Evolutionary conservation across 2,113 vertebrate genomes (phyloP).

Genomic region (Dromas ardeola): DNA sequence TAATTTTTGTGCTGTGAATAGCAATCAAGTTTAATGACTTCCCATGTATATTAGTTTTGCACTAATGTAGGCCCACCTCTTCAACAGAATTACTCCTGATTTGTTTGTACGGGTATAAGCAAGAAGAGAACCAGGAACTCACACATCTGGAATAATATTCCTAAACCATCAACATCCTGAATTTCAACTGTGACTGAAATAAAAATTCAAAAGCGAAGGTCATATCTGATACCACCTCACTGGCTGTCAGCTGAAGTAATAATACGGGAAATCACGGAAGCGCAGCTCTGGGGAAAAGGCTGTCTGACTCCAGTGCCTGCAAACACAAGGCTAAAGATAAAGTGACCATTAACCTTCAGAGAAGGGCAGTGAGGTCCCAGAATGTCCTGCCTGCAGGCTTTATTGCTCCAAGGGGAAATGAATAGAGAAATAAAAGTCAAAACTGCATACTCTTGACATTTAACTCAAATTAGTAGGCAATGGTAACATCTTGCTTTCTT

Average conservation of each 20-base stretch:
- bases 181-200: background rate
- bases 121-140: background rate
- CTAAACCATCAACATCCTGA: slow-evolving; percentile 6
- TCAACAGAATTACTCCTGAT: background rate
- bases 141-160: slow-evolving; percentile 43
- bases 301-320: slow-evolving; percentile 22
- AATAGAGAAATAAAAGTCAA: slow-evolving; percentile 19
- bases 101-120: background rate
- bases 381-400: slow-evolving; percentile 12
- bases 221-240: slow-evolving; percentile 4
- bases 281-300: background rate
- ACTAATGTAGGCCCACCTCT: background rate
- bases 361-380: slow-evolving; percentile 17
- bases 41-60: slow-evolving; percentile 24
- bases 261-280: background rate
- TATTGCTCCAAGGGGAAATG: slow-evolving; percentile 2
- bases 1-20: background rate
- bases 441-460: background rate
- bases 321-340: slow-evolving; percentile 50
- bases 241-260: background rate
- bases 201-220: background rate
- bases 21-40: slow-evolving; percentile 49
- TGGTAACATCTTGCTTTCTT: background rate
- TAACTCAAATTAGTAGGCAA: background rate
- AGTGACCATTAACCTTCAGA: slow-evolving; percentile 49